A percentile compares a stretch with the other conserved stretches of the same genome.
Evolutionary conservation across 2,113 vertebrate genomes (phyloP).

Genomic region (Marcusenius ussheri): DNA sequence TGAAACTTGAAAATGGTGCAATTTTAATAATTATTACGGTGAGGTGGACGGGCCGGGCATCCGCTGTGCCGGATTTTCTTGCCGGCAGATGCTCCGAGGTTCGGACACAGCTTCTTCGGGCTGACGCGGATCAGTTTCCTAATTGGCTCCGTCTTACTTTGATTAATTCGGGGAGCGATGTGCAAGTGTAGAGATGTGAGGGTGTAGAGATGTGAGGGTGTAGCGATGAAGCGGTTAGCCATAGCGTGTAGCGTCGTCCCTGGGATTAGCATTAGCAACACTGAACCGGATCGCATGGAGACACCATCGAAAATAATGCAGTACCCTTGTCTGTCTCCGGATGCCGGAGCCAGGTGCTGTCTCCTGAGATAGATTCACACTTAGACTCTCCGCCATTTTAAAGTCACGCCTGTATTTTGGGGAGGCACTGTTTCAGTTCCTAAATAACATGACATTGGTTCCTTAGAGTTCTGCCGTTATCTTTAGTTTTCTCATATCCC

Average conservation of each 20-base stretch:
- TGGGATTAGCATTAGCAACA: not conserved
- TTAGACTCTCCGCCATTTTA: not conserved
- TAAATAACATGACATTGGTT: not conserved
- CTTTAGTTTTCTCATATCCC: not conserved
- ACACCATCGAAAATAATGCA: not conserved
- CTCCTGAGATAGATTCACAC: not conserved
- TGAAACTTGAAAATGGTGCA: not conserved
- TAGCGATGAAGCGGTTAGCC: not conserved
- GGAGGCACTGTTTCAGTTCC: not conserved
- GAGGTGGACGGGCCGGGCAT: not conserved
- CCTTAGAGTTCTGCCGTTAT: not conserved
- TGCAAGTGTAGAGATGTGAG: not conserved
- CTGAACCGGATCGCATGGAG: not conserved
- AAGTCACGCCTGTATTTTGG: not conserved
- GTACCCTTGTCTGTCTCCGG: not conserved
- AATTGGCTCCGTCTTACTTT: not conserved
- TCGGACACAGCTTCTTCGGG: not conserved
- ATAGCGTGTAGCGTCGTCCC: not conserved
- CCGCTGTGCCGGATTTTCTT: not conserved
- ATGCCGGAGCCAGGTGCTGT: not conserved
- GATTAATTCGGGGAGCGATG: not conserved
- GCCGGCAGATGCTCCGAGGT: not conserved
- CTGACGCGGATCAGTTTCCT: not conserved
- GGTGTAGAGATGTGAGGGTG: not conserved
- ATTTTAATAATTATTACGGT: not conserved